These are phyloP conservation scores for Drosophila kepulauana DNA, from an alignment of 1,140 invertebrate species.

Conservation along the genomic window DNA sequence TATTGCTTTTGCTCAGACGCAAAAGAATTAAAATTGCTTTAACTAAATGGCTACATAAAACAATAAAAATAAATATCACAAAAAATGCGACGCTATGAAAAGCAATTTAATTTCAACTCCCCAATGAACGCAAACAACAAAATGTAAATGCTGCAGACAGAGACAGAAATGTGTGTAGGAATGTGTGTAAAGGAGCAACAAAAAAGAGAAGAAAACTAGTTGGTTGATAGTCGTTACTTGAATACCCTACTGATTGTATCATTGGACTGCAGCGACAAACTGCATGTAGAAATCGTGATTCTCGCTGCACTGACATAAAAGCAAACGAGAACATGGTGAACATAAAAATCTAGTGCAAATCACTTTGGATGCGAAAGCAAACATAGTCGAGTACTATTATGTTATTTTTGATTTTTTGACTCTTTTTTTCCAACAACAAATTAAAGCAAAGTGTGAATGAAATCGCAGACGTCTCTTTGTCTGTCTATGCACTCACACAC, in stretches of 20 bases:
- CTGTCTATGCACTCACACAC: not conserved
- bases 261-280: not conserved
- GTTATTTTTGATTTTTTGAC: conserved; percentile 78
- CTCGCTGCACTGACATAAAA: conserved; percentile 13
- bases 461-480: not conserved
- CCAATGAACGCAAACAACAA: conserved; percentile 50
- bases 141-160: conserved; percentile 53
- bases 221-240: not conserved
- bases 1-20: conserved; percentile 2
- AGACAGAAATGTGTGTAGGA: conserved; percentile 45
- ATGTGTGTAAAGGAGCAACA: conserved; percentile 24
- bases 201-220: conserved; percentile 17
- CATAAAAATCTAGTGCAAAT: conserved; percentile 63
- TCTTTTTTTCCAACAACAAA: conserved; percentile 44
- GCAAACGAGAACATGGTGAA: conserved; percentile 14
- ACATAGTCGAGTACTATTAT: conserved; percentile 66
- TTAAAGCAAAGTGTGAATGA: conserved; percentile 66
- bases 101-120: conserved; percentile 72
- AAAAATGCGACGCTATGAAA: conserved; percentile 39
- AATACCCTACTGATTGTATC: not conserved
- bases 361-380: conserved; percentile 51
- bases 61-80: conserved; percentile 2
- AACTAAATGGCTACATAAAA: conserved; percentile 44
- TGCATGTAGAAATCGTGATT: not conserved
- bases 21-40: conserved; percentile 38